Evolutionary conservation across 2,797 vertebrate species (phyloP), one percentile per base, ranked within the genome.

Genomic region (Helarctos malayanus): DNA sequence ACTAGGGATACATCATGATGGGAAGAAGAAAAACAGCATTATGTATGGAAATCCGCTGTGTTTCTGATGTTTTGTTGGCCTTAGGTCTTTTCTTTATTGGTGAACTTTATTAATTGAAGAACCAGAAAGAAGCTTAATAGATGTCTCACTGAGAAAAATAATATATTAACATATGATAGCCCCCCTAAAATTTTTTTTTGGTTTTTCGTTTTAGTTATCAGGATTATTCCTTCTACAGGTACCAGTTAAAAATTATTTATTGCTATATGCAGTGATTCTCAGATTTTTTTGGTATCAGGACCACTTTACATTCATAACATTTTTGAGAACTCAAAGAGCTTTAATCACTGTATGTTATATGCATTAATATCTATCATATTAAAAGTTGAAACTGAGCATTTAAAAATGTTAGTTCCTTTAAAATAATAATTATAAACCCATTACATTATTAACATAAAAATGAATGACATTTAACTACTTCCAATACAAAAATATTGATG

Each of bases 381-480:
- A 94, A 91, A 93, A 76, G 79, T 83, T 83, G 52, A 95, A 91
- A 87, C 18, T 80, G 75, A 47, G 25, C 41, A 91, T 79, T 82
- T 80, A 75, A 81, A 76, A 93, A 65, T 73, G n/a, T n/a, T 82
- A 25, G 69, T 65, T 57, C 18, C 29, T 56, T 93, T 78, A 47
- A 73, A 35, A 19, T 85, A 47, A 65, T 23, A 84, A 84, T 83
- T 96, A 45, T 71, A 69, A 78, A 47, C 15, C 38, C 10, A 56
- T 94, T 97, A 32, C 8, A 57, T 68, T 35, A 2, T 90, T 54
- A 69, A 56, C 2, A 63, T 83, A 69, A 87, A 86, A 80, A 81
- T 81, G 85, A 82, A 69, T 85, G 52, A 86, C 76, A 86, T 81
- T 52, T 45, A 68, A 41, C 29, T 56, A 29, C 61, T 92, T 89